phyloP scores from a whole-genome alignment of 2,888 invertebrate species.

The Dichetophora obliterata region DNA sequence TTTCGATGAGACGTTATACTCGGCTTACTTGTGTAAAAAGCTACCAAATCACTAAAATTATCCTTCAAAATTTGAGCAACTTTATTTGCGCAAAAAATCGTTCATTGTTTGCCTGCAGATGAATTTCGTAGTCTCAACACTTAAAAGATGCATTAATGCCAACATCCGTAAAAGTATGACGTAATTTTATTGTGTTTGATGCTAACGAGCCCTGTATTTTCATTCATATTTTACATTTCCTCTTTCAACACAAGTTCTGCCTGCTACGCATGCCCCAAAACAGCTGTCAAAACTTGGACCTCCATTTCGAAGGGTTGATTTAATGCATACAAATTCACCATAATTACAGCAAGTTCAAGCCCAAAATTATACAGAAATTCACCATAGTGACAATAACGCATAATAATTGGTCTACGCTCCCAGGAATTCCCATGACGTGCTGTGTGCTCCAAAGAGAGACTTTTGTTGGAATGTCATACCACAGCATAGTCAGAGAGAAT shows the following conservation, averaged over 20 bases:
- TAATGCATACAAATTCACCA: conserved; percentile 1
- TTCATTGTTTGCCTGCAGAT: too few species aligned
- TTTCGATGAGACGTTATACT: too few species aligned
- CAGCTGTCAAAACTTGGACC: conserved; percentile 14
- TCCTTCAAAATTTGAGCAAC: too few species aligned
- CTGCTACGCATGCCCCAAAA: conserved; percentile 17
- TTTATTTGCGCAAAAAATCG: too few species aligned
- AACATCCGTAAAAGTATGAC: too few species aligned
- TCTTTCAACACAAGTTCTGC: neutral
- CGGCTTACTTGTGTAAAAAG: too few species aligned
- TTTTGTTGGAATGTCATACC: too few species aligned
- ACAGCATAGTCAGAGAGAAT: neutral
- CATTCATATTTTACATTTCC: conserved; percentile 18
- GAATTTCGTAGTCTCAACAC: too few species aligned
- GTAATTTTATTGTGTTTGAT: too few species aligned
- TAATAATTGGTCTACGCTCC: neutral
- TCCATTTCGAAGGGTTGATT: conserved; percentile 2
- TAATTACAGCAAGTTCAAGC: conserved; percentile 21
- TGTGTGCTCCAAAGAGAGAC: neutral
- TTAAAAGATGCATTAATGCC: too few species aligned
- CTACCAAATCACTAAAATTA: too few species aligned
- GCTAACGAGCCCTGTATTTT: conserved; percentile 8
- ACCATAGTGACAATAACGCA: neutral
- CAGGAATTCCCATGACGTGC: neutral
- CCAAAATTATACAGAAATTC: neutral